phyloP scores from a whole-genome alignment of 2,797 vertebrate species.

The Pitangus sulphuratus region DNA sequence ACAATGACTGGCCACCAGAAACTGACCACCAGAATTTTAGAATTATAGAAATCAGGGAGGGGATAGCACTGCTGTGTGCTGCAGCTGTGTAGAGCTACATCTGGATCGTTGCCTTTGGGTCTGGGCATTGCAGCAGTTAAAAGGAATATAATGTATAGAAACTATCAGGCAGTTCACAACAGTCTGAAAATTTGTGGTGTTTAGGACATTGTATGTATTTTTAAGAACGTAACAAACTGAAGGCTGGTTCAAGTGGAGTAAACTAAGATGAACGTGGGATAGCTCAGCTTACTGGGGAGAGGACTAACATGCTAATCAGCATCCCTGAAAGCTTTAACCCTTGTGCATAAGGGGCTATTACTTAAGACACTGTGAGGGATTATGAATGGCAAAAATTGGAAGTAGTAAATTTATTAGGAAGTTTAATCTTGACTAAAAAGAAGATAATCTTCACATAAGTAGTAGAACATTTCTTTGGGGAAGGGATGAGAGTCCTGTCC shows the following conservation, averaged over 20 bases:
- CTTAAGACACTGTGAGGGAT: neutral
- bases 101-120: neutral
- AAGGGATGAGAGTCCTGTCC: neutral
- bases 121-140: neutral
- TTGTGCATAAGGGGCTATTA: neutral
- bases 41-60: rapidly evolving
- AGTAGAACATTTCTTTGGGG: neutral
- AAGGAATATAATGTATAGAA: neutral
- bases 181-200: neutral
- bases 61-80: neutral
- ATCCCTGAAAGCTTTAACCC: neutral
- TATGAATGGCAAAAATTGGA: neutral
- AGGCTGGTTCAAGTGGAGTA: neutral
- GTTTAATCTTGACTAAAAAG: neutral
- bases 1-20: neutral
- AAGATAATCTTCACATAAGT: neutral
- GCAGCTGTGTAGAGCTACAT: neutral
- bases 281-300: neutral
- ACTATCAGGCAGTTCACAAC: neutral
- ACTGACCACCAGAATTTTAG: neutral
- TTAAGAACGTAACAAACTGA: neutral
- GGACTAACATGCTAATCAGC: neutral
- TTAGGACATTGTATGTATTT: neutral
- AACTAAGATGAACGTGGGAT: neutral
- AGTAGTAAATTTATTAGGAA: neutral